A percentile compares a stretch with the other conserved stretches of the same genome.
phyloP scores from a whole-genome alignment of 2,797 vertebrate genomes.

The Catharus ustulatus region DNA sequence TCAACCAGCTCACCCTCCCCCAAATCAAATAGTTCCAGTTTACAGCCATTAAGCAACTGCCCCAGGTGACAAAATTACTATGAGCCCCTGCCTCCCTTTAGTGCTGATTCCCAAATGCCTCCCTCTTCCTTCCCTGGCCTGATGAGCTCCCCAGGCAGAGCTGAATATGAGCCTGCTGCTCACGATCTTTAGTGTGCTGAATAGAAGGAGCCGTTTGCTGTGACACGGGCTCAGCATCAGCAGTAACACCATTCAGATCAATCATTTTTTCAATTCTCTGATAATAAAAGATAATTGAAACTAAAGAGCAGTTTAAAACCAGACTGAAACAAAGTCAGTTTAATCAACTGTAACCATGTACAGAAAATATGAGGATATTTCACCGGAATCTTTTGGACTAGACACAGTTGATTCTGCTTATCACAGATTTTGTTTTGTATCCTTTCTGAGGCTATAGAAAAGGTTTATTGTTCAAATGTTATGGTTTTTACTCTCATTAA shows the following conservation, averaged over 20 bases:
- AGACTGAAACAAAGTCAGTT: neutral
- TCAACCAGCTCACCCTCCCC: neutral
- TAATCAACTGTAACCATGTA: neutral
- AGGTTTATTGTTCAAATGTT: neutral
- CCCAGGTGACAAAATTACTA: neutral
- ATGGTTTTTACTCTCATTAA: neutral
- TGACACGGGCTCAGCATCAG: neutral
- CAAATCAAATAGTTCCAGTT: neutral
- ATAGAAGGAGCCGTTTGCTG: neutral
- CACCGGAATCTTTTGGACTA: neutral
- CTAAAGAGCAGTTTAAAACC: neutral
- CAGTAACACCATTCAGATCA: neutral
- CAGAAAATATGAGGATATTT: neutral
- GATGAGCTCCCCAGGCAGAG: neutral
- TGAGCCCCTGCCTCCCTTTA: neutral
- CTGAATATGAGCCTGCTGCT: neutral
- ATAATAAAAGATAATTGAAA: neutral
- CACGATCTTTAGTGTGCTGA: accelerated
- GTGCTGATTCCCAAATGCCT: neutral
- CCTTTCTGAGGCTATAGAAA: neutral
- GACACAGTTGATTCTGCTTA: neutral
- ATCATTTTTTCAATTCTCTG: neutral
- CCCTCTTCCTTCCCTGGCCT: too few relatives aligned
- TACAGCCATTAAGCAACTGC: neutral
- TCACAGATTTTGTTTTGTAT: neutral